Evolutionary conservation across 2,113 vertebrate species (phyloP).

Genomic region (Cavia aperea): DNA sequence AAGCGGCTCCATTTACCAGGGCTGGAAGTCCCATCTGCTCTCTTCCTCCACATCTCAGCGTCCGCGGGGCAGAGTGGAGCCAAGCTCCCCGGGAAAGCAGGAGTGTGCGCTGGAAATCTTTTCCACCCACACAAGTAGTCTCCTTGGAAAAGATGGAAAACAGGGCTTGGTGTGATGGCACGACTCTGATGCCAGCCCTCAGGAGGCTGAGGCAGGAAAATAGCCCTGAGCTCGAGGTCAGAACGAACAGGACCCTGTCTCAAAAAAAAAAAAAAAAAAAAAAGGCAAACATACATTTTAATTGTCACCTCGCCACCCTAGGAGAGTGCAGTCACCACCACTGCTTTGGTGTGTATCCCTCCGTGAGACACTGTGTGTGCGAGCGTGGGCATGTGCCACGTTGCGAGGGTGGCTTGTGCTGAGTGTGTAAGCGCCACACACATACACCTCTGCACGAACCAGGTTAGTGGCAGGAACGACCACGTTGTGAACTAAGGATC

Average conservation of each 20-base stretch:
- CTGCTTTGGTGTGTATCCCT: background rate
- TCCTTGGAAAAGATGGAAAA: background rate
- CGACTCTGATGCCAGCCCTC: background rate
- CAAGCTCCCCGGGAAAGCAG: background rate
- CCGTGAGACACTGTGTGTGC: accelerated
- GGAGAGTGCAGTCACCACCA: too few relatives aligned
- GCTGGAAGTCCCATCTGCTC: background rate
- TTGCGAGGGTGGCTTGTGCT: background rate
- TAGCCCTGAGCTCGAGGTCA: background rate
- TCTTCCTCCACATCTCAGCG: background rate
- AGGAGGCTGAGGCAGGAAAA: background rate
- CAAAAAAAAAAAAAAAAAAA: background rate
- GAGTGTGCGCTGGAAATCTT: background rate
- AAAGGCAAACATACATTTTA: background rate
- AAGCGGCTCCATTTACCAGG: background rate
- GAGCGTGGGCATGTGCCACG: too few relatives aligned
- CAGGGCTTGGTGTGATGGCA: background rate
- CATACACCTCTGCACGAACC: too few relatives aligned
- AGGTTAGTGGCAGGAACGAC: too few relatives aligned
- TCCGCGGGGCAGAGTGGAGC: background rate
- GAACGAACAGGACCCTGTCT: background rate
- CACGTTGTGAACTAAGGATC: background rate
- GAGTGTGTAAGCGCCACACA: too few relatives aligned
- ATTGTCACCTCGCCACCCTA: background rate
- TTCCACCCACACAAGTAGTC: background rate